A percentile compares a stretch with the other conserved stretches of the same genome.
Conservation (phyloP, 2,888 invertebrate genomes). For the Caenorhabditis sp. region DNA sequence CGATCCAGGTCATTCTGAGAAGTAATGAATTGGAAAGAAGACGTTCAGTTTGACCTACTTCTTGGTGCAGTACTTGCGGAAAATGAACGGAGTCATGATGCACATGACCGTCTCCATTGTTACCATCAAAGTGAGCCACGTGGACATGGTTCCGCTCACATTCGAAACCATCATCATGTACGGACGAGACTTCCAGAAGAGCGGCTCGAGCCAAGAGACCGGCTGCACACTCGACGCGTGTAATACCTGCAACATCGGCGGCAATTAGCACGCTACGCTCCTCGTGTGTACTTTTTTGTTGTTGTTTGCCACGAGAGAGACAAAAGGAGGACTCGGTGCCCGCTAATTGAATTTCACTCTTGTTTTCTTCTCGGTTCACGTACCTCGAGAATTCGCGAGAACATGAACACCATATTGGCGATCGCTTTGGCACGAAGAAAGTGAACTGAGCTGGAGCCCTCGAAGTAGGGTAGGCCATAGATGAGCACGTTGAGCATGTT, state of each 20-base stretch:
- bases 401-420: conserved; percentile 73
- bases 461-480: conserved; percentile 75
- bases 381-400: conserved; percentile 70
- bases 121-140: conserved; percentile 75
- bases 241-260: conserved; percentile 58
- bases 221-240: conserved; percentile 70
- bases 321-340: conserved; percentile 11
- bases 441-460: conserved; percentile 73
- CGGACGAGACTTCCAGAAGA: conserved; percentile 75
- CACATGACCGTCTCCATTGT: conserved; percentile 76
- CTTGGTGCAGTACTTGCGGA: conserved; percentile 74
- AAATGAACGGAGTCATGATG: conserved; percentile 73
- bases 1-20: conserved; percentile 60
- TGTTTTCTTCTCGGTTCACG: conserved; percentile 10
- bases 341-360: conserved; percentile 29
- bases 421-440: conserved; percentile 74
- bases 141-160: conserved; percentile 75
- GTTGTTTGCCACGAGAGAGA: conserved; percentile 1
- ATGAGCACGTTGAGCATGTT: conserved; percentile 75
- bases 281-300: conserved; percentile 16
- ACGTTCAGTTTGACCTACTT: conserved; percentile 14
- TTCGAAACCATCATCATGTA: conserved; percentile 76
- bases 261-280: conserved; percentile 12
- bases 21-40: not conserved
- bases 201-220: conserved; percentile 63